A percentile compares a stretch with the other conserved stretches of the same genome.
These are phyloP conservation scores for Rhincodon typus DNA, from an alignment of 2,797 vertebrate genomes.

Conservation along the genomic window DNA sequence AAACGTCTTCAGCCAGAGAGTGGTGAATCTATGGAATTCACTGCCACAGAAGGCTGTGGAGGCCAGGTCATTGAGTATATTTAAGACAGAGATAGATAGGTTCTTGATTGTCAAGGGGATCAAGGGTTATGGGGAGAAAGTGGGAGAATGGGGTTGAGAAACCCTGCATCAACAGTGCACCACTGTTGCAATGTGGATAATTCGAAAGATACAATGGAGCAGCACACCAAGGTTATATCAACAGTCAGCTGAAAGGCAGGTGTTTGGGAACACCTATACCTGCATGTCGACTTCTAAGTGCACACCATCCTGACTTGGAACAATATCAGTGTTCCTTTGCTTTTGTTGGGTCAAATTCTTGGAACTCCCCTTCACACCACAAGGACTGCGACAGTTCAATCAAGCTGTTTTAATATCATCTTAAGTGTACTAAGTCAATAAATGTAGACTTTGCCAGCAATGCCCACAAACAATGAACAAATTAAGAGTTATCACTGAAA, in stretches of 20 bases:
- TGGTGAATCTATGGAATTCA: no score
- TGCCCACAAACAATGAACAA: background rate
- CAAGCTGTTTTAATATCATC: background rate
- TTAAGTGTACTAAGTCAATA: background rate
- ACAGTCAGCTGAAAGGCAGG: background rate
- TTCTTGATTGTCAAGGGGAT: no score
- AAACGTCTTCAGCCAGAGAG: no score
- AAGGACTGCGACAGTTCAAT: background rate
- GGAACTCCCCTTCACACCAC: background rate
- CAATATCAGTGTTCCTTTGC: background rate
- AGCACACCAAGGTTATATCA: background rate
- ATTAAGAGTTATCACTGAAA: background rate
- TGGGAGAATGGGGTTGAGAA: no score
- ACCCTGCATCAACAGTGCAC: no score
- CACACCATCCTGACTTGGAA: background rate
- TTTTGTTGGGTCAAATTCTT: background rate
- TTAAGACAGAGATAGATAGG: no score
- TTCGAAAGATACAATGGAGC: no score
- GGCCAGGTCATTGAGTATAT: no score
- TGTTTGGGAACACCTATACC: background rate
- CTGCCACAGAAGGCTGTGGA: no score
- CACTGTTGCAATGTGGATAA: no score
- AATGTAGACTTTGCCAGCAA: background rate
- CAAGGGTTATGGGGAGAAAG: no score
- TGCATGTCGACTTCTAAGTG: background rate